These are phyloP conservation scores for Typhlomys cinereus DNA, from an alignment of 2,113 vertebrate genomes.

Conservation along the genomic window DNA sequence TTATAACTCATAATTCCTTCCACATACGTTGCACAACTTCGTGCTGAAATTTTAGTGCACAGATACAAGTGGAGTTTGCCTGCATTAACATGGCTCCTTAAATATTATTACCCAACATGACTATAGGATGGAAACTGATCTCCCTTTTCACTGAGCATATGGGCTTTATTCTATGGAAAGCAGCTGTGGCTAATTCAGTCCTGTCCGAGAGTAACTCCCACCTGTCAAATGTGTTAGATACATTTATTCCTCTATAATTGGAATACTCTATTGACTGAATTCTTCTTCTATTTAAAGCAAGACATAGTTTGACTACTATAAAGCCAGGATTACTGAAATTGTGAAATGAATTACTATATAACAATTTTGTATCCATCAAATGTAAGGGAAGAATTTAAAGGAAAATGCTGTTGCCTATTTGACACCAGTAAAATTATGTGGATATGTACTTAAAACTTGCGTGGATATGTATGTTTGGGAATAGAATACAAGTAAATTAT, in stretches of 20 bases:
- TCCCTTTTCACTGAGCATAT: conserved; percentile 62
- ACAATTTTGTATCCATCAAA: background rate
- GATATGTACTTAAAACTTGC: background rate
- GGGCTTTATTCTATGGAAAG: conserved; percentile 61
- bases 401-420: background rate
- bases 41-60: conserved; percentile 61
- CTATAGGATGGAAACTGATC: conserved; percentile 68
- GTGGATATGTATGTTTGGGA: background rate
- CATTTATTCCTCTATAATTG: conserved; percentile 58
- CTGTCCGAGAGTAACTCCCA: conserved; percentile 72
- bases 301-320: background rate
- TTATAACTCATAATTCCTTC: conserved; percentile 54
- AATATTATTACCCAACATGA: conserved; percentile 63
- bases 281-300: conserved; percentile 54
- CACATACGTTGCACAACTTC: conserved; percentile 61
- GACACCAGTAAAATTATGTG: background rate
- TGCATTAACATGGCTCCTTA: conserved; percentile 69
- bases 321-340: conserved; percentile 51
- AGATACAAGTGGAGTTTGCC: conserved; percentile 68
- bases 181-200: conserved; percentile 72
- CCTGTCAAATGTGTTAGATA: conserved; percentile 64
- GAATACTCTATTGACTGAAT: conserved; percentile 38
- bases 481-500: background rate
- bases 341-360: background rate
- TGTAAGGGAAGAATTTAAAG: background rate